Evolutionary conservation across 2,113 vertebrate genomes (phyloP).

Genomic region (Theristicus caerulescens): DNA sequence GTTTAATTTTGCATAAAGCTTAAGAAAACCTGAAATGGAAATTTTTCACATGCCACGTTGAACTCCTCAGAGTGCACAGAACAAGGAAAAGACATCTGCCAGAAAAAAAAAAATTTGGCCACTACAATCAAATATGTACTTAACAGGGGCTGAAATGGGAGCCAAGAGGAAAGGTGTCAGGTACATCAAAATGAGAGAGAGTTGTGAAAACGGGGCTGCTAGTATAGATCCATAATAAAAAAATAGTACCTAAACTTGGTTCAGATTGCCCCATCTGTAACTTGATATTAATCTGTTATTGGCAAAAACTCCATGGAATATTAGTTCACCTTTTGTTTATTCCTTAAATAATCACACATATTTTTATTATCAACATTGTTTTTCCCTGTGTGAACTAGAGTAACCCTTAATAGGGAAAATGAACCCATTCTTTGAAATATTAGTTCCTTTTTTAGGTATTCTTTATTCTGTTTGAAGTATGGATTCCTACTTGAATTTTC

Average conservation of each 20-base stretch:
- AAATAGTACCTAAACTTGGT: neutral
- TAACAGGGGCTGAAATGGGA: constrained; percentile 14
- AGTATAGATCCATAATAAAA: neutral
- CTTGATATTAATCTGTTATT: neutral
- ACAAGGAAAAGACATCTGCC: constrained; percentile 50
- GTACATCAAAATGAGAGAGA: constrained; percentile 24
- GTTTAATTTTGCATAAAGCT: constrained; percentile 23
- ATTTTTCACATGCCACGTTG: constrained; percentile 53
- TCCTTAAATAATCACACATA: neutral
- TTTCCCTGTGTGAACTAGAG: neutral
- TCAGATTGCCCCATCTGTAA: neutral
- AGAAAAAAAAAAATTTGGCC: neutral
- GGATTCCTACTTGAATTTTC: neutral
- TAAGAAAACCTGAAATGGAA: constrained; percentile 54
- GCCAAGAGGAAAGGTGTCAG: constrained; percentile 23
- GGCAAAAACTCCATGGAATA: neutral
- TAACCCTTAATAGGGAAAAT: neutral
- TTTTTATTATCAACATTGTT: neutral
- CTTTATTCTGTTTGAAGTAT: neutral
- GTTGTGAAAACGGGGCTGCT: neutral
- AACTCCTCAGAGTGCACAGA: constrained; percentile 15
- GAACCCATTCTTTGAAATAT: neutral
- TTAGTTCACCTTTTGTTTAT: neutral
- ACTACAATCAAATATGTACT: constrained; percentile 17
- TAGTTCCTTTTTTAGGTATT: neutral